Base-by-base conservation (phyloP, 2,888 invertebrate genomes). In the Hyles lineata region DNA sequence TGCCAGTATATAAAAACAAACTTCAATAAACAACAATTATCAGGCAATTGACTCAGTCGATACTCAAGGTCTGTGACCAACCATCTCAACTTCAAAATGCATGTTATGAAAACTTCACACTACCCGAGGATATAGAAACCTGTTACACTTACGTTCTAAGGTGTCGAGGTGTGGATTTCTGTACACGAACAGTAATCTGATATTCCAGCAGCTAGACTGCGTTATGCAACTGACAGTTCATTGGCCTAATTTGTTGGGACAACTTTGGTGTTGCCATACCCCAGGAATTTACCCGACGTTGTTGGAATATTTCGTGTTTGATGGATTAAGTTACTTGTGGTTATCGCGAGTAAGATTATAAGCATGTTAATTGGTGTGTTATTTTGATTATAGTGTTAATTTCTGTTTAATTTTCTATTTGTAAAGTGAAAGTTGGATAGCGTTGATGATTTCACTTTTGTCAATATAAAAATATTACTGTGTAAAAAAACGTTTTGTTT, bases 201-300 rank as follows among this genome's bases (percentile, higher is more conserved):
- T 84, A 84, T 80, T 80, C 52, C 73, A 52, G 62, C 62, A 71
- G 62, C 79, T 83, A 80, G 81, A 76, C 78, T 77, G 80, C 79
- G 85, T 90, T 89, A 89, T 87, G 90, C 83, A 91, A 91, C 83
- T 77, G 82, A 75, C 83, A 81, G 91, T 90, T 91, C 91, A 85
- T 82, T 81, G 91, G 77, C 90, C 90, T 82, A 90, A 88, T 91
- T 91, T 79, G 85, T 86, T 77, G 81, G 79, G 82, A 84, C 82
- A 83, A 80, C 81, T 78, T 73, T 67, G 43, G 61, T 70, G 70
- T 70, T 61, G 70, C 59, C 70, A 35, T 21, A 67, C 23, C 4
- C 67, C 0, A 17, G 67, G 43, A 43, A 43, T 67, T 67, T 67
- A 67, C 50, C 67, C 23, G 67, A 25, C 50, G 23, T 50, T 67